Evolutionary conservation across 2,113 vertebrate genomes (phyloP).

Genomic region (Sturnira hondurensis): DNA sequence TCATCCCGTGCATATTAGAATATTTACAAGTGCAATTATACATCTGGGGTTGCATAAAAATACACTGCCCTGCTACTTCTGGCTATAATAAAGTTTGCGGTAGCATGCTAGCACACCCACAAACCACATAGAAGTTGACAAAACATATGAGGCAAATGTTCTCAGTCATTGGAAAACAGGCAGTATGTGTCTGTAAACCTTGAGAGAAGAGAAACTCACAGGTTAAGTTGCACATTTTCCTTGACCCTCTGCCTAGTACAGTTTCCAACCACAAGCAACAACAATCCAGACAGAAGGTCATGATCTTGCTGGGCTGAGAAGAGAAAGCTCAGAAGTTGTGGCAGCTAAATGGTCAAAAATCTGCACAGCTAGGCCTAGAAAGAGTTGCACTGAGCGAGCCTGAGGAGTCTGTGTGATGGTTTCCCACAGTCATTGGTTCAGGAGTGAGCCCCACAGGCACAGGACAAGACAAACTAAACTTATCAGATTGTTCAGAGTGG

Average conservation of each 20-base stretch:
- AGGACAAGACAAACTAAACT: neutral
- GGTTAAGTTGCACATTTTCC: neutral
- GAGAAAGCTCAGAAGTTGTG: neutral
- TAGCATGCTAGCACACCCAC: neutral
- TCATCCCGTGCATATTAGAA: neutral
- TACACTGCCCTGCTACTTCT: neutral
- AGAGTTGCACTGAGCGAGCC: neutral
- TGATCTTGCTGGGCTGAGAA: neutral
- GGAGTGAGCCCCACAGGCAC: neutral
- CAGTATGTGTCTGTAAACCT: neutral
- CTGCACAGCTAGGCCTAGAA: neutral
- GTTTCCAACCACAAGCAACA: neutral
- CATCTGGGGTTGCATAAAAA: neutral
- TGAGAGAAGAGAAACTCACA: neutral
- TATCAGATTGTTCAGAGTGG: neutral
- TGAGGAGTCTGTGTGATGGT: neutral
- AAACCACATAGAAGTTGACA: neutral
- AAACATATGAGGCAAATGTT: neutral
- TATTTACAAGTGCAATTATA: neutral
- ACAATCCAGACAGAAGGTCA: neutral
- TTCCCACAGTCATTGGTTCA: neutral
- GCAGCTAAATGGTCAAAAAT: neutral
- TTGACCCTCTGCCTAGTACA: neutral
- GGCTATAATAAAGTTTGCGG: neutral
- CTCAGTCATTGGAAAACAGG: neutral